These are phyloP conservation scores for Enteromius afrohamiltoni DNA, from an alignment of 2,797 vertebrate genomes.

Conservation along the genomic window DNA sequence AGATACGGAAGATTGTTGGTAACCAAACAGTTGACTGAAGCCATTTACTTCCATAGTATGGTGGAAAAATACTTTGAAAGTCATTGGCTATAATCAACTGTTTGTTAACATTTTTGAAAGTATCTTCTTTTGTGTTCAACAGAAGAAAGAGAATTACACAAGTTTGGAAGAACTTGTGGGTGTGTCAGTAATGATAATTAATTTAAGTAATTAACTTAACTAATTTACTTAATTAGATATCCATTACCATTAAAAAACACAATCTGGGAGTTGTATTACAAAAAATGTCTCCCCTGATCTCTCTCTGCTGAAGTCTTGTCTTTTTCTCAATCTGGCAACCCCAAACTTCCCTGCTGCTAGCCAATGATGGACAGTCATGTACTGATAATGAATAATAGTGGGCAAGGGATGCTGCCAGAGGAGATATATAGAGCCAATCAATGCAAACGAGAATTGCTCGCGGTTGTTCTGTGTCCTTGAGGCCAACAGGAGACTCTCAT, in stretches of 20 bases:
- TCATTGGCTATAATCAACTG: not conserved
- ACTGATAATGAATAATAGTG: constrained; percentile 31
- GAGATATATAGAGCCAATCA: constrained; percentile 26
- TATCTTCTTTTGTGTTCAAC: not conserved
- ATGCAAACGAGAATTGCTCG: not conserved
- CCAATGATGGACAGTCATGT: constrained; percentile 23
- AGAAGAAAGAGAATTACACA: not conserved
- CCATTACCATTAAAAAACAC: not conserved
- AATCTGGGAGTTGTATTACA: not conserved
- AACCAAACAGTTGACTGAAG: not conserved
- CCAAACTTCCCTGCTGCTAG: not conserved
- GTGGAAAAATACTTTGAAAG: not conserved
- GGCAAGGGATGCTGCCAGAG: not conserved
- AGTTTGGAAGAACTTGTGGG: not conserved
- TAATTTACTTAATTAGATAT: not conserved
- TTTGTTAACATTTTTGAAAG: not conserved
- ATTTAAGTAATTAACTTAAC: not conserved
- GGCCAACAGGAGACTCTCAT: constrained; percentile 7
- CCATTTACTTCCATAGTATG: not conserved
- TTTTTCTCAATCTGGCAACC: constrained; percentile 43
- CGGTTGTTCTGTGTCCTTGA: constrained; percentile 4
- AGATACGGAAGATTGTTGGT: not conserved
- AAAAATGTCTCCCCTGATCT: not conserved
- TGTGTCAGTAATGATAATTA: not conserved
- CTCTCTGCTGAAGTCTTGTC: not conserved